These are phyloP conservation scores for Ornithoptera alexandrae DNA, from an alignment of 2,888 invertebrate genomes.

Conservation along the genomic window DNA sequence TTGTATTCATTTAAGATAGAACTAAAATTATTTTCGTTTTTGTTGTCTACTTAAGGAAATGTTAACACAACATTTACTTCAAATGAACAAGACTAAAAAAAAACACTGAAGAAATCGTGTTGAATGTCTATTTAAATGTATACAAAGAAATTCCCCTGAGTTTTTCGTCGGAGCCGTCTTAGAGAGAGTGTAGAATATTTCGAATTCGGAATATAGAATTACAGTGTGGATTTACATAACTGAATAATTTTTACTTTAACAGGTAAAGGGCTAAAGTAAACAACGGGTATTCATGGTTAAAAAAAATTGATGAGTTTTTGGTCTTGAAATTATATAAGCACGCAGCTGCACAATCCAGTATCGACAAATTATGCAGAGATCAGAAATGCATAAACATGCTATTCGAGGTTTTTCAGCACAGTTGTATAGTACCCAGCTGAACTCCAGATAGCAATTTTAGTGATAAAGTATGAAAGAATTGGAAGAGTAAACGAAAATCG, in stretches of 20 bases:
- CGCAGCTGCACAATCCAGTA: too few species aligned
- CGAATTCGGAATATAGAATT: not conserved
- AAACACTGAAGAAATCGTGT: not conserved
- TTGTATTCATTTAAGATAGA: not conserved
- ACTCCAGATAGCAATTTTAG: too few species aligned
- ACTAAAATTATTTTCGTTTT: not conserved
- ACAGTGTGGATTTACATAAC: not conserved
- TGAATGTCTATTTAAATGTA: conserved; percentile 1
- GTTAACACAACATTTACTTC: not conserved
- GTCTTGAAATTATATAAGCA: too few species aligned
- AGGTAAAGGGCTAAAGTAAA: not conserved
- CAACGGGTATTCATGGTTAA: too few species aligned
- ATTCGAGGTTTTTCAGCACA: too few species aligned
- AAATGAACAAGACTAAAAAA: not conserved
- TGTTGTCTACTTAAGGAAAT: not conserved
- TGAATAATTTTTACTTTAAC: not conserved
- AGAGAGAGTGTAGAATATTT: not conserved
- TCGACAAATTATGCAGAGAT: too few species aligned
- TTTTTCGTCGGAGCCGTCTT: not conserved
- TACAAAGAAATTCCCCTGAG: not conserved
- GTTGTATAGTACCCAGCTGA: too few species aligned
- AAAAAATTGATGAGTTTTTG: too few species aligned
- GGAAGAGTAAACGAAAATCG: too few species aligned
- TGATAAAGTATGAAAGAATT: too few species aligned
- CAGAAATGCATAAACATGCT: too few species aligned